These are phyloP conservation scores for Drosophila koepferae DNA, from an alignment of 2,888 invertebrate species.

Conservation along the genomic window DNA sequence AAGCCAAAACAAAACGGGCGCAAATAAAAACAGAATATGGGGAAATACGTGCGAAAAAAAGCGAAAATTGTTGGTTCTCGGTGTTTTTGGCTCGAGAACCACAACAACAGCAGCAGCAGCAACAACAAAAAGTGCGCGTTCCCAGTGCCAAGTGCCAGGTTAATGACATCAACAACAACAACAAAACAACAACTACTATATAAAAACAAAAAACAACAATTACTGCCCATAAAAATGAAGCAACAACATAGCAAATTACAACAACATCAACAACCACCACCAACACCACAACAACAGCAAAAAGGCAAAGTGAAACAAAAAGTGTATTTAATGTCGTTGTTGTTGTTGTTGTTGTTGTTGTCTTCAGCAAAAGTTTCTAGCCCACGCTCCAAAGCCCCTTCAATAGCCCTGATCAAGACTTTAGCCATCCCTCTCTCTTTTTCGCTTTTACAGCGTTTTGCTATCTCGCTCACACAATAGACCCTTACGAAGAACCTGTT, in stretches of 20 bases:
- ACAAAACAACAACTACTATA: conserved; percentile 25
- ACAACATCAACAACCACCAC: conserved; percentile 21
- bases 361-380: conserved; percentile 24
- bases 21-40: conserved; percentile 62
- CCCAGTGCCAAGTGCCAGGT: conserved; percentile 70
- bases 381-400: neutral
- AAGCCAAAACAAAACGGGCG: conserved; percentile 69
- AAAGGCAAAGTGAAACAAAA: conserved; percentile 65
- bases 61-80: conserved; percentile 55
- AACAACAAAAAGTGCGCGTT: conserved; percentile 52
- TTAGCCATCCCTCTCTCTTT: neutral
- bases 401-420: conserved; percentile 4
- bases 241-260: conserved; percentile 42
- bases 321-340: conserved; percentile 58
- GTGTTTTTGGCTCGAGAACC: conserved; percentile 44
- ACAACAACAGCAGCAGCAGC: conserved; percentile 26
- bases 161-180: conserved; percentile 62
- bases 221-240: conserved; percentile 34
- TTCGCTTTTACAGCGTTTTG: conserved; percentile 41
- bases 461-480: conserved; percentile 32
- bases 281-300: conserved; percentile 10
- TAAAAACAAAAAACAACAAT: conserved; percentile 28
- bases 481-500: conserved; percentile 55
- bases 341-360: conserved; percentile 8
- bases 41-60: conserved; percentile 76